Base-by-base conservation (phyloP, 2,888 invertebrate genomes). In the Drosophila mettleri region DNA sequence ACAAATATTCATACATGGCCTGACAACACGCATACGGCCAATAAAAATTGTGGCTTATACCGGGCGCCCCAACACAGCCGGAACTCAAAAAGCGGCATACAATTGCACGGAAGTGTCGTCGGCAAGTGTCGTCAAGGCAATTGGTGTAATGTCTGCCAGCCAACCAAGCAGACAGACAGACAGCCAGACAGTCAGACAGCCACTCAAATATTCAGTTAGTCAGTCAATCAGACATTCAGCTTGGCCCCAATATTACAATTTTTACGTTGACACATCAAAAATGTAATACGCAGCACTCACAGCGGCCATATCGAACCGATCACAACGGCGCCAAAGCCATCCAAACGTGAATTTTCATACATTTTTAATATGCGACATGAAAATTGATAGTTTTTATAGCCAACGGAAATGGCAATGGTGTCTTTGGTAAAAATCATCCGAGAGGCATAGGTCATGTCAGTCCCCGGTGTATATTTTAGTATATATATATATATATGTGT, bases 31-130 rank as follows among this genome's bases (percentile, higher is more conserved):
- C 89, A 89, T 88, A 85, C 71, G 88, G 83, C 83, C 89, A 84
- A 84, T 84, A 84, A 83, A 89, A 75, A 60, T 74, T 63, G 59
- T 68, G 78, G 61, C 63, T 39, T 60, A 52, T 58, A 24, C 46
- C 45, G 36, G 22, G 29, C 16, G 18, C 51, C 48, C 49, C 29
- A 38, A 10, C 49, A 31, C 49, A 74, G 64, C 80, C 80, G 80
- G 89, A 88, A 86, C 85, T 65, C 65, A 80, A 66, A 80, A 78
- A 77, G 34, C 73, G 78, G 57, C 70, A 51, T 68, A 87, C 89
- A 83, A 89, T 83, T 89, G 89, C 86, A 81, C 86, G 83, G 89
- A 83, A 89, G 83, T 83, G 83, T 83, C 88, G 85, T 80, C 71
- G 85, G 53, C 74, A 89, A 83, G 89, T 83, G 89, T 75, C 88